Percentiles rank a stretch among this genome's conserved stretches.
Evolutionary conservation across 2,113 vertebrate genomes (phyloP).

Genomic region (Epinephelus lanceolatus): DNA sequence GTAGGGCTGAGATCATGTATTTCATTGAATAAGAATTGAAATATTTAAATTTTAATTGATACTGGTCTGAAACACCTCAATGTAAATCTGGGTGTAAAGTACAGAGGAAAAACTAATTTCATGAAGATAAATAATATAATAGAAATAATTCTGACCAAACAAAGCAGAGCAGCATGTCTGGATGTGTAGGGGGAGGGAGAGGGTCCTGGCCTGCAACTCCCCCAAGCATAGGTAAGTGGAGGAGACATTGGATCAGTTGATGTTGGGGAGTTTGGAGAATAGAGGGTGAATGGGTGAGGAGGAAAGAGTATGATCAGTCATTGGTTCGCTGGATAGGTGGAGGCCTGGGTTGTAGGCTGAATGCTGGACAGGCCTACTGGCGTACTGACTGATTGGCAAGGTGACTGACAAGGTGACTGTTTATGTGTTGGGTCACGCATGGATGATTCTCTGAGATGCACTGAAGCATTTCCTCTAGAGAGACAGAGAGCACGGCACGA

Average conservation of each 20-base stretch:
- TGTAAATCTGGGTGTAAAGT: neutral
- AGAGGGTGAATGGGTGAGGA: neutral
- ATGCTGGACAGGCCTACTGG: slow-evolving; percentile 30
- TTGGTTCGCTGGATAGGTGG: slow-evolving; percentile 4
- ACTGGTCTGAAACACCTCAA: neutral
- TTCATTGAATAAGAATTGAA: no score
- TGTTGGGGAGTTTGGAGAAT: neutral
- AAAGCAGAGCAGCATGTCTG: neutral
- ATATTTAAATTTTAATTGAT: no score
- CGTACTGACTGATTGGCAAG: slow-evolving; percentile 63
- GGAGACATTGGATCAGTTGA: slow-evolving; percentile 42
- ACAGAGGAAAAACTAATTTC: neutral
- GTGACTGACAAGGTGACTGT: slow-evolving; percentile 70
- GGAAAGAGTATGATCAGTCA: neutral
- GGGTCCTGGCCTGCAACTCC: slow-evolving; percentile 1
- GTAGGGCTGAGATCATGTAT: no score
- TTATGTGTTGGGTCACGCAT: slow-evolving; percentile 58
- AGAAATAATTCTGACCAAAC: neutral
- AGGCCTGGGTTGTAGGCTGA: slow-evolving; percentile 4
- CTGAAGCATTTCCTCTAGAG: slow-evolving; percentile 48
- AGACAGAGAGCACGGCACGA: neutral
- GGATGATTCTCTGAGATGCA: slow-evolving; percentile 51
- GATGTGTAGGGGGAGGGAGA: neutral
- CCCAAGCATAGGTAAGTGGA: slow-evolving; percentile 51
- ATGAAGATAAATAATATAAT: neutral